Percentiles rank a stretch among this genome's conserved stretches.
These are phyloP conservation scores for human (Homo sapiens) DNA, from an alignment of 2,113 vertebrate species.

Conservation along the genomic window DNA sequence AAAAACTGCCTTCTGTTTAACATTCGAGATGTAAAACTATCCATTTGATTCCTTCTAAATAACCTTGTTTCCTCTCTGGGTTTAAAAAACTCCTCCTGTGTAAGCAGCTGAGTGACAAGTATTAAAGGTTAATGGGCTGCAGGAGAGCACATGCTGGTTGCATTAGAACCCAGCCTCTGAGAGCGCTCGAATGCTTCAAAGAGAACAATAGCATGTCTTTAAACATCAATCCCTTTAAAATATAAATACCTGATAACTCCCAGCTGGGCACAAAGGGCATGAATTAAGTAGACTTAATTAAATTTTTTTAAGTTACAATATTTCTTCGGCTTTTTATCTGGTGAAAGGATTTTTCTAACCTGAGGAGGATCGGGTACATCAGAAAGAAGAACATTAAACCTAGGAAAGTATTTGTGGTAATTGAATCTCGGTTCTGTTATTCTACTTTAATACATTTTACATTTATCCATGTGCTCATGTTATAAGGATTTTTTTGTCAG, in stretches of 20 bases:
- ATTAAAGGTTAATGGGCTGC: constrained; percentile 68
- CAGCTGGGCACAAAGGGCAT: constrained; percentile 36
- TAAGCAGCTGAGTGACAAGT: constrained; percentile 74
- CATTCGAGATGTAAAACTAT: constrained; percentile 69
- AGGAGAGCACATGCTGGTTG: constrained; percentile 71
- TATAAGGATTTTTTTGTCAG: not conserved
- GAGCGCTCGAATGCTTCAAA: constrained; percentile 40
- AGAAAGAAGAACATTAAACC: not conserved
- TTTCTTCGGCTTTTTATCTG: constrained; percentile 50
- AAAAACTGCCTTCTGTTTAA: constrained; percentile 52
- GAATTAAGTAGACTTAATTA: constrained; percentile 43
- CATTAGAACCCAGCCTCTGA: constrained; percentile 58
- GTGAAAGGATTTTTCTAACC: not conserved
- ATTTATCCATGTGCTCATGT: not conserved
- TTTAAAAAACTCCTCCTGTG: constrained; percentile 57
- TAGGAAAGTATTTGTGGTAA: not conserved
- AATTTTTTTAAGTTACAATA: constrained; percentile 38
- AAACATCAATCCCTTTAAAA: constrained; percentile 57
- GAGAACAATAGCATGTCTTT: constrained; percentile 63
- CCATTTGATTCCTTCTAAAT: constrained; percentile 73
- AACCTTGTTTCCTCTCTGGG: constrained; percentile 68
- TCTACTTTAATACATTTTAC: not conserved
- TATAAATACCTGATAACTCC: constrained; percentile 72
- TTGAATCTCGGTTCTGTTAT: not conserved
- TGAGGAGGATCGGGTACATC: not conserved